A percentile compares a stretch with the other conserved stretches of the same genome.
phyloP scores from a whole-genome alignment of 2,797 vertebrate species.

The Mormyrus proboscirostris region DNA sequence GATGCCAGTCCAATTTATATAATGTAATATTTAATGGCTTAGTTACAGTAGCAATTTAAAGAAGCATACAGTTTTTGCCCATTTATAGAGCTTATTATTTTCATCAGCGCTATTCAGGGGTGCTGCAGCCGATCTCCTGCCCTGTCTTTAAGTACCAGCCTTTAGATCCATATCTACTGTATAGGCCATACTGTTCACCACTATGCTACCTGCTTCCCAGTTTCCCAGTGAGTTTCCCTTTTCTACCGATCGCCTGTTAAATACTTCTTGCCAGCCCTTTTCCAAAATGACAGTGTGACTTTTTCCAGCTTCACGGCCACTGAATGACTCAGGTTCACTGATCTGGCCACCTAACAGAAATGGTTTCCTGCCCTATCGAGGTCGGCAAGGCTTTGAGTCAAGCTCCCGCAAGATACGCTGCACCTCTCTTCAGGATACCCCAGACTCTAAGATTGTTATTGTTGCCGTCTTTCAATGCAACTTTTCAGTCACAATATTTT shows the following conservation, averaged over 20 bases:
- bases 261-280: background rate
- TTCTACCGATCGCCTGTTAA: background rate
- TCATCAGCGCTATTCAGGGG: background rate
- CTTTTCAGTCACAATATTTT: constrained; percentile 33
- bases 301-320: background rate
- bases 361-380: background rate
- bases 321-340: background rate
- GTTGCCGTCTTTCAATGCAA: constrained; percentile 30
- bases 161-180: background rate
- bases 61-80: background rate
- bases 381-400: background rate
- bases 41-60: background rate
- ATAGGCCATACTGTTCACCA: background rate
- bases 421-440: background rate
- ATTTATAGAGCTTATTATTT: background rate
- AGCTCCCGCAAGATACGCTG: background rate
- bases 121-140: background rate
- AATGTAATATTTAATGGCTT: background rate
- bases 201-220: background rate
- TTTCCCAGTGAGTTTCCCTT: background rate
- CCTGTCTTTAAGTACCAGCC: background rate
- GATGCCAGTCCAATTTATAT: background rate
- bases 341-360: background rate
- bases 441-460: constrained; percentile 39
- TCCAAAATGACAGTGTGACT: background rate